Evolutionary conservation across 1,140 invertebrate species (phyloP).

Genomic region (Aphaenogaster floridana): DNA sequence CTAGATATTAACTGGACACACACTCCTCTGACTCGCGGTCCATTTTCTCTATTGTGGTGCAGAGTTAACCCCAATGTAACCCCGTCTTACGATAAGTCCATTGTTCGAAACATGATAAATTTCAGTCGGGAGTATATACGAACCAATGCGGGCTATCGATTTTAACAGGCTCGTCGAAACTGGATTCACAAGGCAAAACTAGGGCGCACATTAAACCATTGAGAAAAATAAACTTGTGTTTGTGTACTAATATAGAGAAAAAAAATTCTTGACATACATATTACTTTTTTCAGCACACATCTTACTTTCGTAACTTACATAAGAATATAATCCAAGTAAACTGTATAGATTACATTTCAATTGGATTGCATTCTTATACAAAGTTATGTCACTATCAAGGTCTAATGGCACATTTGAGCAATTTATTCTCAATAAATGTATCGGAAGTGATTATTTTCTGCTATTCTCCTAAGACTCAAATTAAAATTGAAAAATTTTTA

Average conservation of each 20-base stretch:
- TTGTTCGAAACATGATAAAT: constrained; percentile 52
- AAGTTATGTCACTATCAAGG: not conserved
- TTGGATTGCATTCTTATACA: not conserved
- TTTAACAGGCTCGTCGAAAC: constrained; percentile 34
- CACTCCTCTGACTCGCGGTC: constrained; percentile 26
- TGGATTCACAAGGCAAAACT: constrained; percentile 37
- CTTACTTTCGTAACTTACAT: not conserved
- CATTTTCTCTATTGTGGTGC: constrained; percentile 42
- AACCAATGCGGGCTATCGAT: constrained; percentile 53
- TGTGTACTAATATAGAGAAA: not conserved
- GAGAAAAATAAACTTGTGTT: constrained; percentile 12
- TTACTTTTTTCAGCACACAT: not conserved
- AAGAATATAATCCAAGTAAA: not conserved
- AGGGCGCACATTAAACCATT: not conserved
- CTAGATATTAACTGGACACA: constrained; percentile 34
- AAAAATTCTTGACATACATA: not conserved
- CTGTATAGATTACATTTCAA: not conserved
- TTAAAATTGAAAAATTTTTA: not conserved
- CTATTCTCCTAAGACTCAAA: not conserved
- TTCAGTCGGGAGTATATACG: constrained; percentile 32
- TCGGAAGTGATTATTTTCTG: too few relatives aligned
- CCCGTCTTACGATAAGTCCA: constrained; percentile 45
- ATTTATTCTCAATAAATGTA: not conserved
- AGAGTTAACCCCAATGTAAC: constrained; percentile 37
- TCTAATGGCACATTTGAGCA: not conserved